A percentile compares a stretch with the other conserved stretches of the same genome.
Conservation (phyloP, 1,140 invertebrate species). For the Drosophila asahinai region DNA sequence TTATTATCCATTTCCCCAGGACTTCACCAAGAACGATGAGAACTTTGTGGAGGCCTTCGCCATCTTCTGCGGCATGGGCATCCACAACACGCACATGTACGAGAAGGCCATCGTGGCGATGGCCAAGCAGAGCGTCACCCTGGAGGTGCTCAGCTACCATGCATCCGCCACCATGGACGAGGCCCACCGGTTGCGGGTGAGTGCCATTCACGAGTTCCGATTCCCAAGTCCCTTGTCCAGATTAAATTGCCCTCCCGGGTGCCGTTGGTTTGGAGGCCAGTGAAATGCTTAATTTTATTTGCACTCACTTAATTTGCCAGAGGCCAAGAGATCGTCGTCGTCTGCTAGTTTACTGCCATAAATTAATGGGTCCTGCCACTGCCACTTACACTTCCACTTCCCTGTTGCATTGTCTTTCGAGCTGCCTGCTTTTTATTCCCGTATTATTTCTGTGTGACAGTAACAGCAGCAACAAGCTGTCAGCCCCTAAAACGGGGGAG, state of each 20-base stretch:
- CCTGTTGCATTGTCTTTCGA: constrained; percentile 37
- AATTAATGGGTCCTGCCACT: constrained; percentile 51
- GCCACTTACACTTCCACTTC: constrained; percentile 11
- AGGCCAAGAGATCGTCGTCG: constrained; percentile 49
- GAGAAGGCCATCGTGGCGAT: constrained; percentile 96
- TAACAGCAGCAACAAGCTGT: constrained; percentile 60
- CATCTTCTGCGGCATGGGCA: constrained; percentile 99
- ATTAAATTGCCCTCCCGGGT: constrained; percentile 46
- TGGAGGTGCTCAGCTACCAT: constrained; percentile 98
- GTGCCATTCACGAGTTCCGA: constrained; percentile 60
- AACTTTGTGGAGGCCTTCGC: constrained; percentile 98
- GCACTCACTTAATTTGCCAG: constrained; percentile 68
- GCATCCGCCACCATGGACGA: constrained; percentile 96
- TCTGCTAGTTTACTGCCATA: constrained; percentile 37
- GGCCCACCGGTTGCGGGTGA: constrained; percentile 92
- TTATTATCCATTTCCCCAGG: constrained; percentile 58
- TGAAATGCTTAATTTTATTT: constrained; percentile 76
- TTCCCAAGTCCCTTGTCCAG: neutral
- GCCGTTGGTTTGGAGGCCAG: constrained; percentile 39
- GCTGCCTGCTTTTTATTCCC: constrained; percentile 52
- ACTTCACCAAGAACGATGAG: constrained; percentile 96
- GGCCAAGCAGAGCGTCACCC: constrained; percentile 97
- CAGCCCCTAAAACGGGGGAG: constrained; percentile 6
- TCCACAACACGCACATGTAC: constrained; percentile 98
- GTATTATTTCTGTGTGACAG: constrained; percentile 60